A percentile compares a stretch with the other conserved stretches of the same genome.
Conservation (phyloP, 1,140 invertebrate species). For the Anastrepha obliqua region DNA sequence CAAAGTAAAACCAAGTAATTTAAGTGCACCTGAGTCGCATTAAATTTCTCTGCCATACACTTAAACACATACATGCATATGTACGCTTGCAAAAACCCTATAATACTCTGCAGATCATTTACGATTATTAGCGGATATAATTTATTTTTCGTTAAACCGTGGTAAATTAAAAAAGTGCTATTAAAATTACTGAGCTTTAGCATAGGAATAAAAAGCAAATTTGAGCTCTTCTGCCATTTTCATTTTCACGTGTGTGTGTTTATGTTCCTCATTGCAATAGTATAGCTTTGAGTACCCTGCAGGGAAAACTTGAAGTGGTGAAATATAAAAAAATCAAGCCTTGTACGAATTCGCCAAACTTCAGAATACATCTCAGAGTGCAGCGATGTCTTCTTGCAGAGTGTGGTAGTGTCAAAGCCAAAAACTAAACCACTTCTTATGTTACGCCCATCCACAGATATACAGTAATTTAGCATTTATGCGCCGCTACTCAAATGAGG, state of each 20-base stretch:
- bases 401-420: too few relatives aligned
- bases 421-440: too few relatives aligned
- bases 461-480: too few relatives aligned
- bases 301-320: too few relatives aligned
- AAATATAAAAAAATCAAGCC: too few relatives aligned
- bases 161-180: conserved; percentile 44
- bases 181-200: conserved; percentile 52
- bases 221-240: conserved; percentile 23
- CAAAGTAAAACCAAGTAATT: background rate
- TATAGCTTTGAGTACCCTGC: background rate
- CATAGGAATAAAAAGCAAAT: conserved; percentile 19
- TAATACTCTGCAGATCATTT: conserved; percentile 37
- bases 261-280: background rate
- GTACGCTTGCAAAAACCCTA: background rate
- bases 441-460: too few relatives aligned
- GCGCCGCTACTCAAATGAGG: too few relatives aligned
- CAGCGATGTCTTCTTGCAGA: too few relatives aligned
- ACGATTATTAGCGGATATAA: conserved; percentile 50
- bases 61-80: background rate
- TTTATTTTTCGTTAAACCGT: conserved; percentile 52
- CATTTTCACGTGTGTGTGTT: background rate
- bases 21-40: conserved; percentile 23
- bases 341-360: too few relatives aligned
- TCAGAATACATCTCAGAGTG: too few relatives aligned
- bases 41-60: background rate